Conservation (phyloP, 2,888 invertebrate species). For the Ophion slaviceki region DNA sequence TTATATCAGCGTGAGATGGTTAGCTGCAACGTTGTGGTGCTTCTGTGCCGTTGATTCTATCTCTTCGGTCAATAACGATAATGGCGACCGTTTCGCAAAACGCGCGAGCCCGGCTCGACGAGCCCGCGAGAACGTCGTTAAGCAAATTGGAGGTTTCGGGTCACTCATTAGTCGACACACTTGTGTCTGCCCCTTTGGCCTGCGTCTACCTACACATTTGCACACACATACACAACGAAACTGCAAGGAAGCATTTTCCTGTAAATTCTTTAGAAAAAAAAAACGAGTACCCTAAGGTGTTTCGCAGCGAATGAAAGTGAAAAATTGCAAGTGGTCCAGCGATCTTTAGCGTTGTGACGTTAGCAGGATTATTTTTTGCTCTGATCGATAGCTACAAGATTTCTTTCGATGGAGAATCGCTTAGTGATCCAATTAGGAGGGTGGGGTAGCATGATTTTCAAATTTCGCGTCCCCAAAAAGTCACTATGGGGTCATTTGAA, state of each 20-base stretch:
- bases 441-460: no score
- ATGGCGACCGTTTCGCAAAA: slow-evolving; percentile 70
- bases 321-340: neutral
- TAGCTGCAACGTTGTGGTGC: slow-evolving; percentile 38
- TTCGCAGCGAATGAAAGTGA: neutral
- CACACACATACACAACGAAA: neutral
- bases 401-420: no score
- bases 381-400: no score
- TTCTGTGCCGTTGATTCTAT: slow-evolving; percentile 44
- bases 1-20: slow-evolving; percentile 57
- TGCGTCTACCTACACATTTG: neutral
- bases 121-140: slow-evolving; percentile 65
- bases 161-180: slow-evolving; percentile 63
- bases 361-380: no score
- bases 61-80: slow-evolving; percentile 72
- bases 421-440: no score
- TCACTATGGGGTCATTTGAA: no score
- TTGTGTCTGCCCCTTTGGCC: neutral
- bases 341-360: no score
- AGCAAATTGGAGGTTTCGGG: slow-evolving; percentile 72
- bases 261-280: neutral
- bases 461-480: no score
- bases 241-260: neutral
- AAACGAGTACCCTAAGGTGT: neutral
- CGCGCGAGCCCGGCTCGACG: slow-evolving; percentile 42